These are phyloP conservation scores for Steinernema feltiae DNA, from an alignment of 1,140 invertebrate species.

Conservation along the genomic window DNA sequence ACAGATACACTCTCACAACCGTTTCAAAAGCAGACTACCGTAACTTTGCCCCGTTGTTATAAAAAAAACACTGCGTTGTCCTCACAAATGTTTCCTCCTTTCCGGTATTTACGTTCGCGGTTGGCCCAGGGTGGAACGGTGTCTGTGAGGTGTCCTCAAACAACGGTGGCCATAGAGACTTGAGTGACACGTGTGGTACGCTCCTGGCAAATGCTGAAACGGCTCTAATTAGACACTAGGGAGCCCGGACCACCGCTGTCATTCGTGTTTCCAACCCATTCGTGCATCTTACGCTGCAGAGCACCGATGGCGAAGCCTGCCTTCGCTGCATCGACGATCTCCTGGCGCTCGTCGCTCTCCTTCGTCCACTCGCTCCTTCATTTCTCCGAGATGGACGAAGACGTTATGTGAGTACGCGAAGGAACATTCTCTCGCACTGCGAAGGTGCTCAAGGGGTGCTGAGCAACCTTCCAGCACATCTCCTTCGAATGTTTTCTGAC, in stretches of 20 bases:
- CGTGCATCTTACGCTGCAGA: no score
- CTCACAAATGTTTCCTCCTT: background rate
- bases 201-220: background rate
- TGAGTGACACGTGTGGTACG: background rate
- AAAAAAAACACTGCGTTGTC: no score
- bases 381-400: background rate
- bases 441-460: background rate
- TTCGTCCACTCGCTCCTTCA: background rate
- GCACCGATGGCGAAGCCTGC: background rate
- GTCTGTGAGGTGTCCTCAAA: background rate
- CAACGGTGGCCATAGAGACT: conserved; percentile 5
- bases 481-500: no score
- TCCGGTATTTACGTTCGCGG: background rate
- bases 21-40: no score
- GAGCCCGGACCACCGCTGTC: background rate
- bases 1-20: no score
- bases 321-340: no score
- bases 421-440: background rate
- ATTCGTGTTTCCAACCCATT: background rate
- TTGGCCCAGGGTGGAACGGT: background rate
- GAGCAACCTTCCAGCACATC: no score
- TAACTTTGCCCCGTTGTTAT: no score
- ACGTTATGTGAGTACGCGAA: background rate
- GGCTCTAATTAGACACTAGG: background rate
- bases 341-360: background rate